phyloP scores from a whole-genome alignment of 2,113 vertebrate genomes.

The Marmota monax region DNA sequence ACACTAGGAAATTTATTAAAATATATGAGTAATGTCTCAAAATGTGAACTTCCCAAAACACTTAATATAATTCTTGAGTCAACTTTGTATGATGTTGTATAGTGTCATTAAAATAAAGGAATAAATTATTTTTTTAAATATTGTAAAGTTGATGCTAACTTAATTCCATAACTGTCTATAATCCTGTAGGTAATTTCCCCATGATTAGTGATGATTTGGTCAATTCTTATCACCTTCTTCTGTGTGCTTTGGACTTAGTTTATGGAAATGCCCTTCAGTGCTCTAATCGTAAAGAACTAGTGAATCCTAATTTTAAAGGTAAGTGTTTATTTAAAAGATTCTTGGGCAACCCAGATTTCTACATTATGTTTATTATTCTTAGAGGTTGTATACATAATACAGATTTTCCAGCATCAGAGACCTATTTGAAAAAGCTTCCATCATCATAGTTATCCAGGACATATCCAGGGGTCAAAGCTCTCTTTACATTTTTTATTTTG shows the following conservation, averaged over 20 bases:
- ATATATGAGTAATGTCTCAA: constrained; percentile 26
- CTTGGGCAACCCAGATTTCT: neutral
- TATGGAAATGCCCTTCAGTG: constrained; percentile 95
- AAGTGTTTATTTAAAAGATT: constrained; percentile 41
- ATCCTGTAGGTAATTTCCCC: constrained; percentile 94
- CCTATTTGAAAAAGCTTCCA: neutral
- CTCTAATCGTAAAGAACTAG: constrained; percentile 93
- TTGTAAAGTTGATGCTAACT: constrained; percentile 47
- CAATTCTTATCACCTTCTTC: constrained; percentile 96
- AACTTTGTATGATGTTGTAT: neutral
- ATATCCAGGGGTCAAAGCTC: neutral
- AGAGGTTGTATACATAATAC: neutral
- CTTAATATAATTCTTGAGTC: neutral
- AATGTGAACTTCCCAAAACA: constrained; percentile 40
- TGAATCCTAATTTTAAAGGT: constrained; percentile 95
- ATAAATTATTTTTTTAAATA: constrained; percentile 41
- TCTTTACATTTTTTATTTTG: neutral
- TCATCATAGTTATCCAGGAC: neutral
- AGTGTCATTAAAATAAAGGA: constrained; percentile 35
- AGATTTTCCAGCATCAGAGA: neutral
- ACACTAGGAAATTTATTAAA: constrained; percentile 54
- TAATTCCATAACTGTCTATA: constrained; percentile 43
- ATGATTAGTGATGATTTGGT: constrained; percentile 99
- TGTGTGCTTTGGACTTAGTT: constrained; percentile 95
- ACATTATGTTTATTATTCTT: neutral